Evolutionary conservation across 2,888 invertebrate genomes (phyloP).

Genomic region (Esperia sulphurella): DNA sequence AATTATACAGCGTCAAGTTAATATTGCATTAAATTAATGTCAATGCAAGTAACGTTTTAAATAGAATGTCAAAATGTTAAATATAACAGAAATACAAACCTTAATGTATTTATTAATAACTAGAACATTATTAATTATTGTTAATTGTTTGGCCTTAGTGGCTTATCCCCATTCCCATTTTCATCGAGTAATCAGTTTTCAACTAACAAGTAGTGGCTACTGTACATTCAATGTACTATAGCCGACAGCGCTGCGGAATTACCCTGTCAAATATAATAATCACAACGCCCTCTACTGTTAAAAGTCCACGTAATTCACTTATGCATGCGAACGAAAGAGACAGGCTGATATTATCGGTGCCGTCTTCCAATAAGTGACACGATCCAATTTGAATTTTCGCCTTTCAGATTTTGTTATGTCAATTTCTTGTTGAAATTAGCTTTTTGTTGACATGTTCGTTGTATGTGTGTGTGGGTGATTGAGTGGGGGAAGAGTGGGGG

Average conservation of each 20-base stretch:
- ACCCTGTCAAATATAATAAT: slow-evolving; percentile 71
- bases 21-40: no score
- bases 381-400: slow-evolving; percentile 66
- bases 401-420: slow-evolving; percentile 65
- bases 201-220: not conserved
- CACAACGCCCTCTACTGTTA: slow-evolving; percentile 32
- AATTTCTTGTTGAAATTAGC: slow-evolving; percentile 49
- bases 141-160: no score
- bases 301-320: slow-evolving; percentile 26
- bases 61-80: no score
- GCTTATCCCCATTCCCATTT: not conserved
- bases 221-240: not conserved
- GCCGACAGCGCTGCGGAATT: slow-evolving; percentile 47
- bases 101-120: no score
- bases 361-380: slow-evolving; percentile 40
- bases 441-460: slow-evolving; percentile 9
- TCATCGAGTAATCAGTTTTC: not conserved
- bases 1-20: no score
- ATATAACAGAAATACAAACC: no score
- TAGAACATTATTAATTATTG: no score
- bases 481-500: slow-evolving; percentile 3
- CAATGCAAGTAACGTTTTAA: no score
- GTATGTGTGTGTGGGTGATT: slow-evolving; percentile 6
- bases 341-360: slow-evolving; percentile 25
- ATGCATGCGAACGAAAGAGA: slow-evolving; percentile 31